Evolutionary conservation across 2,888 invertebrate species (phyloP), one percentile per base, ranked within the genome.

Genomic region (Drosophila multiciliata): DNA sequence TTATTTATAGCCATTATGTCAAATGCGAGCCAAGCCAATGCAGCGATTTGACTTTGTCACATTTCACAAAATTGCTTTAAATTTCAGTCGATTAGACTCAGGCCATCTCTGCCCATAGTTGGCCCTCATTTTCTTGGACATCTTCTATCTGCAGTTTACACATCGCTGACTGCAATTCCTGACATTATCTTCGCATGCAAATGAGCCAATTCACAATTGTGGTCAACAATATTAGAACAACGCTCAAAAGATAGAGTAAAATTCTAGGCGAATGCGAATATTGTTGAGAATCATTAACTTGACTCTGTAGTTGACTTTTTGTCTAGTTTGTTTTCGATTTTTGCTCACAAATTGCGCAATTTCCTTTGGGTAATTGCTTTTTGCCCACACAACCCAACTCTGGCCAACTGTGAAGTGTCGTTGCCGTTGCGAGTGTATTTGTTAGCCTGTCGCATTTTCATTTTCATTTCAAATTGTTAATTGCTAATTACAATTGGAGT

Each of bases 291-390:
- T 33, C 23, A 57, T 40, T 49, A 20, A 52, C 26, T 48, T 63
- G 15, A 29, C 20, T 62, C 48, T 45, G 38, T 11, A n/a, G 42
- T 7, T 26, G 20, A 42, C 26, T 64, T 20, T 53, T 60, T 48
- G 65, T 67, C 73, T 64, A 73, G 57, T 71, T 57, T 75, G 66
- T 68, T 87, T 77, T 85, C 32, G 20, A 77, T 85, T 88, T 89
- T 73, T 60, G 67, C 62, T 36, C 52, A 63, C 73, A 83, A 90
- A 89, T 87, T 89, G 90, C 60, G 67, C 80, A 86, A 89, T 89
- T 89, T 89, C 88, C 88, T 72, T 78, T 53, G 48, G 69, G 62
- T 90, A 89, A 90, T 88, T 86, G 90, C 70, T 85, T 87, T 88
- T 72, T 40, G 77, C 61, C 40, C 36, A 45, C 26, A 62, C 38